These are phyloP conservation scores for Xestia ashworthii DNA, from an alignment of 2,888 invertebrate genomes.

Conservation along the genomic window DNA sequence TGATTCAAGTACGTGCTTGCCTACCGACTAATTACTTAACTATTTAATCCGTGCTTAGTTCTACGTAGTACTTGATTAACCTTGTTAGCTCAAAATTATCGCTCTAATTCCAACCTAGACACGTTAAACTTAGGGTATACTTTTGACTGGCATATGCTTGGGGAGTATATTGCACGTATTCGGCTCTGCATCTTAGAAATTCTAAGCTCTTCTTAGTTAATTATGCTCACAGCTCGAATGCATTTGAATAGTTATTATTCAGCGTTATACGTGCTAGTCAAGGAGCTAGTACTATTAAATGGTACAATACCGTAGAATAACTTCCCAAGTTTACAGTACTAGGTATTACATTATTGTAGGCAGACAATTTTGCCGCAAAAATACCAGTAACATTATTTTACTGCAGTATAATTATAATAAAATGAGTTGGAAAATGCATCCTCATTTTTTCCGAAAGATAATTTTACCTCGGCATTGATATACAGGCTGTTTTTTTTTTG, in stretches of 20 bases:
- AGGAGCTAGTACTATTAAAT: constrained; percentile 33
- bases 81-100: constrained; percentile 23
- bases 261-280: constrained; percentile 45
- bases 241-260: constrained; percentile 66
- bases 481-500: constrained; percentile 15
- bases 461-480: constrained; percentile 7
- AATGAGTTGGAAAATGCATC: constrained; percentile 11
- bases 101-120: constrained; percentile 31
- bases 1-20: constrained; percentile 35
- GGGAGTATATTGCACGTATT: constrained; percentile 40
- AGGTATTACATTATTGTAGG: constrained; percentile 14
- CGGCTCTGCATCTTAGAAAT: constrained; percentile 55
- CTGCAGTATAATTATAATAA: constrained; percentile 3
- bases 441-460: constrained; percentile 18
- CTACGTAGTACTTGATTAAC: constrained; percentile 49
- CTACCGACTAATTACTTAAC: constrained; percentile 51
- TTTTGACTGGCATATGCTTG: constrained; percentile 30
- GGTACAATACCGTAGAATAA: constrained; percentile 1
- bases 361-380: constrained; percentile 12
- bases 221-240: constrained; percentile 57
- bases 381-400: constrained; percentile 13
- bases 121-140: not conserved
- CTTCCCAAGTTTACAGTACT: not conserved
- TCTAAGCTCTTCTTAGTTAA: constrained; percentile 62
- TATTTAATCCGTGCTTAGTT: constrained; percentile 53